Base-by-base conservation (phyloP, 2,797 vertebrate species). In the Artibeus jamaicensis region DNA sequence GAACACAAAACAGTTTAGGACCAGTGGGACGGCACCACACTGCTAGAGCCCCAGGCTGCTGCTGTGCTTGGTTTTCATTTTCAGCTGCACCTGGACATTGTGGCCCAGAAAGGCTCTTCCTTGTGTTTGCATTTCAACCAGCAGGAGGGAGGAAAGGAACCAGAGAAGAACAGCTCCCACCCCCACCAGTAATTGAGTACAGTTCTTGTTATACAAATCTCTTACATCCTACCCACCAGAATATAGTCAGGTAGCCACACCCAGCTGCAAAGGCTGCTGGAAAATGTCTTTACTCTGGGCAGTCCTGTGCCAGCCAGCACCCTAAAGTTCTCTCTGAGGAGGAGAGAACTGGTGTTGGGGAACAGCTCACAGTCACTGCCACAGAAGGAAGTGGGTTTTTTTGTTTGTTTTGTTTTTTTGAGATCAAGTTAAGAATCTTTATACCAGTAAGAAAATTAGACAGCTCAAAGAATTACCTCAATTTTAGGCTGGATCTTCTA, bases 401-500 rank as follows among this genome's bases (percentile, higher is more conserved):
- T 65, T 57, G 1, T 7, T 29, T 78, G 73, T 93, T 71, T 10
- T 34, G 82, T 67, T 91, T 73, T n/a, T 15, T 6, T 89, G 32
- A 77, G 65, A 86, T 86, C 68, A 53, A 93, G n/a, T 77, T 53
- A 93, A 44, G 50, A 70, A 74, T 83, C 10, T 82, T 94, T 96
- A 83, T 68, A 76, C 29, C 48, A 70, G 9, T 50, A 53, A 55
- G 32, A 89, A 89, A 82, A 91, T 94, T 93, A 81, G 94, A 57
- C n/a, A 86, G 32, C 18, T 94, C 78, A 53, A 96, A 78, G 39
- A 93, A 74, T 57, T 89, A 46, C 44, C 84, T 93, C 55, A n/a
- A 1, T 86, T 91, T 95, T 46, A 93, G 50, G 34, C 76, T 93
- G 65, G 62, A 85, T 93, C 59, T 68, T 89, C 76, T 92, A 95